Evolutionary conservation across 1,140 invertebrate species (phyloP).

Genomic region (Leptestheria dahalacensis): DNA sequence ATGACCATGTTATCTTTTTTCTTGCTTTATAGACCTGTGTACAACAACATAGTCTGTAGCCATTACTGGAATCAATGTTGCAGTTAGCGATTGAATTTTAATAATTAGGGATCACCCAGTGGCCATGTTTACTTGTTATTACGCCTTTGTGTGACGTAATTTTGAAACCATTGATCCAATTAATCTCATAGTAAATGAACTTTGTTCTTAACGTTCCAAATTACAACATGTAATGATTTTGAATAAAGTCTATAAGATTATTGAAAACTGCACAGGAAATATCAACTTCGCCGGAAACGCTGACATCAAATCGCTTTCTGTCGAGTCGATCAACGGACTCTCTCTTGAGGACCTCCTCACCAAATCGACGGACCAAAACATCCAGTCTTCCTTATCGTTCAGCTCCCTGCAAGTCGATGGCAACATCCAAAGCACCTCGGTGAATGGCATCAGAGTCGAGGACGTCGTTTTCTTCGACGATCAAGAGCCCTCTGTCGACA

Average conservation of each 20-base stretch:
- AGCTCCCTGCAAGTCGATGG: not conserved
- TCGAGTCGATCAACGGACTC: not conserved
- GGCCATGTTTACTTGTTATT: not conserved
- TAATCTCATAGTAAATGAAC: too few species aligned
- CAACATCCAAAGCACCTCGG: not conserved
- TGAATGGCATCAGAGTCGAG: not conserved
- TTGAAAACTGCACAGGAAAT: too few species aligned
- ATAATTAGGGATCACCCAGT: not conserved
- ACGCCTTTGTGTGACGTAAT: too few species aligned
- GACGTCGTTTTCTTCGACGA: not conserved
- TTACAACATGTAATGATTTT: too few species aligned
- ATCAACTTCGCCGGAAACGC: not conserved
- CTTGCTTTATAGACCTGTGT: too few species aligned
- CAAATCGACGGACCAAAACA: not conserved
- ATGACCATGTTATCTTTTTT: too few species aligned
- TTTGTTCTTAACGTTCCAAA: too few species aligned
- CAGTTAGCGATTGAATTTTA: too few species aligned
- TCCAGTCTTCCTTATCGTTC: not conserved
- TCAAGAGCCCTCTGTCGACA: not conserved
- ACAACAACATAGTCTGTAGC: too few species aligned
- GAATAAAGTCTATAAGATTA: too few species aligned
- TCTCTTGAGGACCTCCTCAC: not conserved
- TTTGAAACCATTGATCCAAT: too few species aligned
- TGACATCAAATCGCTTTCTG: not conserved
- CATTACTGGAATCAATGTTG: too few species aligned